Evolutionary conservation across 2,888 invertebrate genomes (phyloP), one percentile per base, ranked within the genome.

Genomic region (Machimus rusticus): DNA sequence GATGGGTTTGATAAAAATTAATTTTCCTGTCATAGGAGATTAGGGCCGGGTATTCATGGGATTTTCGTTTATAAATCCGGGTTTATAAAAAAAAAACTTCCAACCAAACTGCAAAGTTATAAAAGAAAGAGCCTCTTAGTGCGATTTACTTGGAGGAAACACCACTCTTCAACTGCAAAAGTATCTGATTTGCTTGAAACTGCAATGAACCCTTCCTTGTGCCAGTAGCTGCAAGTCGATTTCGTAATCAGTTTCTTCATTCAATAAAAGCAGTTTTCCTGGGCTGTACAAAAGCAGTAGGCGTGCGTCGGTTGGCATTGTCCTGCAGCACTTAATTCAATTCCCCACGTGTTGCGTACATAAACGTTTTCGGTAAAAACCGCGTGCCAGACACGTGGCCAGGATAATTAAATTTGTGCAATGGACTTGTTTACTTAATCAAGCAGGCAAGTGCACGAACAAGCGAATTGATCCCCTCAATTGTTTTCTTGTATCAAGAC

Each of bases 341-440:
- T 57, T 51, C 82, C 66, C 37, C 82, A 84, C 82, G 82, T 57
- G 82, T 84, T 84, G 82, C 82, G 57, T 84, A 84, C 82, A 66
- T 84, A 84, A 84, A 84, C 82, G 82, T 66, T 84, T 84, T 66
- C 16, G 82, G 82, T 84, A 57, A 57, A 57, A 84, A 84, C 28
- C 82, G 23, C 82, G 82, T 84, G 82, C 14, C 82, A 1, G 31
- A 37, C 82, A 84, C 82, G 82, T 84, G 82, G 14, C 82, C 3
- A 19, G 79, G 39, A 84, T 84, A 23, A 84, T 84, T 84, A 84
- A 84, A 84, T 84, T 84, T 66, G 57, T 57, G 34, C 82, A 66
- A 84, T 84, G 6, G 39, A 66, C 66, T 84, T 84, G 37, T 84
- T 84, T 84, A 66, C 66, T 84, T 84, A 84, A 57, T 84, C 82